Evolutionary conservation across 2,888 invertebrate genomes (phyloP).

Genomic region (Patella caerulea): DNA sequence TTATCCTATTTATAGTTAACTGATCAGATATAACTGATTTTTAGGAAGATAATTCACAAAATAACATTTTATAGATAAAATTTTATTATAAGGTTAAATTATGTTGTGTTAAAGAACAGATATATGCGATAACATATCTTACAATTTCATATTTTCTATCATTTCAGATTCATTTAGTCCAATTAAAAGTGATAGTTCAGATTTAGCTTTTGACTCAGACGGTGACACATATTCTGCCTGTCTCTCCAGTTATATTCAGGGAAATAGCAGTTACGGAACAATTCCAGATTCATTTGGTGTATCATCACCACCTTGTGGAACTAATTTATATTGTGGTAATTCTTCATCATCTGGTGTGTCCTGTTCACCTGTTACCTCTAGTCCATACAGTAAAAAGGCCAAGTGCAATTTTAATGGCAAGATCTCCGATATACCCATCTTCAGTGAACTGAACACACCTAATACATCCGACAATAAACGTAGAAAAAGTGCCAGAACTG

Average conservation of each 20-base stretch:
- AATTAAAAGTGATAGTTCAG: slow-evolving; percentile 23
- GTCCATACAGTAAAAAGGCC: slow-evolving; percentile 16
- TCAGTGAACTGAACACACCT: slow-evolving; percentile 9
- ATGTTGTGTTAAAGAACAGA: no score
- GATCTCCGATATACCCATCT: neutral
- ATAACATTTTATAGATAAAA: no score
- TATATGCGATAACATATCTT: no score
- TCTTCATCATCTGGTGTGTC: slow-evolving; percentile 32
- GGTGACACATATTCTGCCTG: slow-evolving; percentile 26
- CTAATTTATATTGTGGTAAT: neutral
- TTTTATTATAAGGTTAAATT: no score
- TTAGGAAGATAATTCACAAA: no score
- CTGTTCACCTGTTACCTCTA: slow-evolving; percentile 27
- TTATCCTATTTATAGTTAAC: no score
- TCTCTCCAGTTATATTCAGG: slow-evolving; percentile 23
- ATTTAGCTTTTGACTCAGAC: slow-evolving; percentile 24
- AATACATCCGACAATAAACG: slow-evolving; percentile 2
- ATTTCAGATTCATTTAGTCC: slow-evolving; percentile 30
- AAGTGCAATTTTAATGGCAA: slow-evolving; percentile 17
- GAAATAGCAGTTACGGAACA: neutral
- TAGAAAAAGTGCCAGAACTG: slow-evolving; percentile 24
- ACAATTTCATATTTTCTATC: neutral
- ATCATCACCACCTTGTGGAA: neutral
- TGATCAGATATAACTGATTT: no score
- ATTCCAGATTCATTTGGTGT: neutral